Conservation (phyloP, 2,113 vertebrate genomes). For the Oryzias melastigma region DNA sequence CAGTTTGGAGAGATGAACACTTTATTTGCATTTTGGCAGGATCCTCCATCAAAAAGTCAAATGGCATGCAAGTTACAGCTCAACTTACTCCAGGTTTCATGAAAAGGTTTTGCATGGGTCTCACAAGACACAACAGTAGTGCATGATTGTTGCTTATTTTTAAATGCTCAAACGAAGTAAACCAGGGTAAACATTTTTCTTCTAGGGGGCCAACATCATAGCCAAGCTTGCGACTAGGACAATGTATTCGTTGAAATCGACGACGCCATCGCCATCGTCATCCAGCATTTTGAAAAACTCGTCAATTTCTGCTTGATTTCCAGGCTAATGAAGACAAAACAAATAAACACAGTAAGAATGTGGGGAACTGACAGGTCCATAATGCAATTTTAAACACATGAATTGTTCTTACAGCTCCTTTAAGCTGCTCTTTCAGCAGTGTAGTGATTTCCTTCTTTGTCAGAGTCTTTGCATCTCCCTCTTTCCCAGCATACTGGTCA, state of each 20-base stretch:
- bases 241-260: constrained; percentile 62
- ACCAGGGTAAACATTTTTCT: neutral
- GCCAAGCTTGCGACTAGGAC: neutral
- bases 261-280: constrained; percentile 8
- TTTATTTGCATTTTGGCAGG: no score
- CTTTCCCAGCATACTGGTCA: constrained; percentile 77
- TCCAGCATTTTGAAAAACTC: constrained; percentile 24
- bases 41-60: no score
- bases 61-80: no score
- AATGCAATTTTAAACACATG: no score
- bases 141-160: neutral
- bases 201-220: neutral
- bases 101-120: no score
- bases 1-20: neutral
- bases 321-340: neutral
- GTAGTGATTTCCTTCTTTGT: no score
- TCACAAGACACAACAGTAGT: neutral
- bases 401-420: neutral
- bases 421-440: no score
- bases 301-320: accelerated
- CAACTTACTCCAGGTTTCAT: no score
- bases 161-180: neutral
- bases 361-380: no score
- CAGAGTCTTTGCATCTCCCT: constrained; percentile 79
- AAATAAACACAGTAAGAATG: neutral